These are phyloP conservation scores for Agrypnus murinus DNA, from an alignment of 2,888 invertebrate species.

Conservation along the genomic window DNA sequence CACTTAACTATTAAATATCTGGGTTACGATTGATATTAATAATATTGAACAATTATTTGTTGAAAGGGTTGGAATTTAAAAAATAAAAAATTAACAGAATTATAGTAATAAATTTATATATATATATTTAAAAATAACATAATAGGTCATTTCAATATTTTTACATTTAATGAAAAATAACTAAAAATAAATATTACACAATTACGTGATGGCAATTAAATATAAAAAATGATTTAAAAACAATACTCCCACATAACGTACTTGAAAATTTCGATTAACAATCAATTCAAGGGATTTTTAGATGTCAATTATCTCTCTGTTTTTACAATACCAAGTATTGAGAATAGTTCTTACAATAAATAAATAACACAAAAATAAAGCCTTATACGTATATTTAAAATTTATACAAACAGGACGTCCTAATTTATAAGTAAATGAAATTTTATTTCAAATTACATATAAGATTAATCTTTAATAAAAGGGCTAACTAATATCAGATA, in stretches of 20 bases:
- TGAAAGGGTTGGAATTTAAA: neutral
- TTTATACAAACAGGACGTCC: constrained; percentile 50
- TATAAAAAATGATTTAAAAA: constrained; percentile 34
- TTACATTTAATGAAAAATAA: constrained; percentile 37
- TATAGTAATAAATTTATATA: constrained; percentile 19
- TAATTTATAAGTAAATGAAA: constrained; percentile 49
- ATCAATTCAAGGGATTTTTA: constrained; percentile 31
- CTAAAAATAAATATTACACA: constrained; percentile 41
- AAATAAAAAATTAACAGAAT: constrained; percentile 7
- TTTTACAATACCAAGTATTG: constrained; percentile 38
- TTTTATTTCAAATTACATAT: constrained; percentile 30
- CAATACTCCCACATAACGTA: constrained; percentile 26
- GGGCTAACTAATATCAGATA: constrained; percentile 62
- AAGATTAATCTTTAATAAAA: constrained; percentile 3
- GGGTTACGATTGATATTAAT: constrained; percentile 21
- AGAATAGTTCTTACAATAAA: constrained; percentile 25
- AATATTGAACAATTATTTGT: neutral
- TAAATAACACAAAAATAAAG: constrained; percentile 28
- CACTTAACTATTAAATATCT: constrained; percentile 28
- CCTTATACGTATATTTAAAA: constrained; percentile 17
- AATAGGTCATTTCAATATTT: constrained; percentile 29
- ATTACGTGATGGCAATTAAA: constrained; percentile 35
- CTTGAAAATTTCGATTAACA: constrained; percentile 31
- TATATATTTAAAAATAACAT: constrained; percentile 26
- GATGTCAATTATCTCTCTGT: neutral